Conservation (phyloP, 2,888 invertebrate genomes). For the Phlogophora meticulosa region DNA sequence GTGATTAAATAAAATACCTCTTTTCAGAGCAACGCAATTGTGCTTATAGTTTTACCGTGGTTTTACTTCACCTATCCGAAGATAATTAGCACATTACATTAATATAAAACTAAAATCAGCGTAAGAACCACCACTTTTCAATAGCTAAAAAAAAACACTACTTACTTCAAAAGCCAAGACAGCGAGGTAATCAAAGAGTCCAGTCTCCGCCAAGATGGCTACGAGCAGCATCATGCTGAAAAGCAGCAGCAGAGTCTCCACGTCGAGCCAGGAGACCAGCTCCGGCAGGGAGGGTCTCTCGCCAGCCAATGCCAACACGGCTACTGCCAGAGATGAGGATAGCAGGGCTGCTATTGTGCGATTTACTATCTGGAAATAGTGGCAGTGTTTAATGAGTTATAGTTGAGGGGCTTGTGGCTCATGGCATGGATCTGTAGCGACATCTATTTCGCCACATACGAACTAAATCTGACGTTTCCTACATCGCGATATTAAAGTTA, state of each 20-base stretch:
- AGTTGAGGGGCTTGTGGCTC: too few species aligned
- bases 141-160: background rate
- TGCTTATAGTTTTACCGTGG: too few species aligned
- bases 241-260: constrained; percentile 94
- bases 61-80: too few species aligned
- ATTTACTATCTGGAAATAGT: constrained; percentile 92
- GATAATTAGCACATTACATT: too few species aligned
- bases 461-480: too few species aligned
- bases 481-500: too few species aligned
- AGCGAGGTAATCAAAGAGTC: constrained; percentile 96
- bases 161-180: constrained; percentile 94
- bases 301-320: constrained; percentile 93
- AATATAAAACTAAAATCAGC: background rate
- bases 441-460: too few species aligned
- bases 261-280: constrained; percentile 96
- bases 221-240: constrained; percentile 98
- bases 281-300: constrained; percentile 95
- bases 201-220: constrained; percentile 96
- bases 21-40: too few species aligned
- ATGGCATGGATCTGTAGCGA: too few species aligned
- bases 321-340: constrained; percentile 93
- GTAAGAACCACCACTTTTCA: too few species aligned
- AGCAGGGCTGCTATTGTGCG: constrained; percentile 95
- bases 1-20: too few species aligned
- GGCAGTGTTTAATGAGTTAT: too few species aligned